Conservation (phyloP, 1,140 invertebrate species). For the Vanessa atalanta region DNA sequence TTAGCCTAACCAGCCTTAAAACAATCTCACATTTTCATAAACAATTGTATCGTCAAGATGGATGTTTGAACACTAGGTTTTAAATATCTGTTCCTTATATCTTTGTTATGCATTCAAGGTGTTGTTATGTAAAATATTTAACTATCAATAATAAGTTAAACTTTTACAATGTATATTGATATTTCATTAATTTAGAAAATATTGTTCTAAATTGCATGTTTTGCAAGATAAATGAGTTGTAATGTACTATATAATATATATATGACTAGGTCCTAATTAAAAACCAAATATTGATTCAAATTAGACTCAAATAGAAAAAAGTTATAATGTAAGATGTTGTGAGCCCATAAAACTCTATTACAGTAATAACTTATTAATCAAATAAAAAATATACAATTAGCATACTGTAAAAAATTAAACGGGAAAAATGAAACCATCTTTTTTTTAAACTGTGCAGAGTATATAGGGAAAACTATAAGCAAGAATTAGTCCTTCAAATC, state of each 20-base stretch:
- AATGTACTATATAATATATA: not conserved
- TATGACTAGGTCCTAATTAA: not conserved
- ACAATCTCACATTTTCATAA: conserved; percentile 35
- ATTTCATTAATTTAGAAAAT: too few species aligned
- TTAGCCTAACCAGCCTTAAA: conserved; percentile 52
- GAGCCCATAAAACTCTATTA: not conserved
- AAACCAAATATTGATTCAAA: not conserved
- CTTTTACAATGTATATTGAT: too few species aligned
- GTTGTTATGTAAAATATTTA: too few species aligned
- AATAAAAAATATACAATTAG: not conserved
- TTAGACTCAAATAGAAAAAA: not conserved
- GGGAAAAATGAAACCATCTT: not conserved
- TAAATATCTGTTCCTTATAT: not conserved
- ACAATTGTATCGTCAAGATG: not conserved
- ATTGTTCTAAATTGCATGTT: not conserved
- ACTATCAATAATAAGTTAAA: too few species aligned
- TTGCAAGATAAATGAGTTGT: not conserved
- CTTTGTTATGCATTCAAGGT: not conserved
- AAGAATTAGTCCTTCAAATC: not conserved
- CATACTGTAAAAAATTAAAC: not conserved
- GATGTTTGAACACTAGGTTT: not conserved
- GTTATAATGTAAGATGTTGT: not conserved
- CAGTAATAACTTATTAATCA: not conserved
- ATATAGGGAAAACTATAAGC: not conserved
- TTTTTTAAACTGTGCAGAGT: not conserved